A percentile compares a stretch with the other conserved stretches of the same genome.
Conservation (phyloP, 2,888 invertebrate genomes). For the Drosophila falleni region DNA sequence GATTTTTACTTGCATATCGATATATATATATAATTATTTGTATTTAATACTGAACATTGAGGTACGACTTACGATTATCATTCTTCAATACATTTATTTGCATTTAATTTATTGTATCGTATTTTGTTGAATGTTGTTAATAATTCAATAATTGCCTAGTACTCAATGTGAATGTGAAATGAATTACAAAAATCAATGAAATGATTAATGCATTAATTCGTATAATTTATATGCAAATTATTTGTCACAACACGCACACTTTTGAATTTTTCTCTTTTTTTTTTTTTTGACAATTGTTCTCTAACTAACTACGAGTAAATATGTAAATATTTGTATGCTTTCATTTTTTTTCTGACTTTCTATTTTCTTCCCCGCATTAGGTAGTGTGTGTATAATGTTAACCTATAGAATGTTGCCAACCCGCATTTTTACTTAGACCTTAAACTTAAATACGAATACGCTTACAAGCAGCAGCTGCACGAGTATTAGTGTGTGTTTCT, state of each 20-base stretch:
- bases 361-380: slow-evolving; percentile 43
- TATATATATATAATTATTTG: slow-evolving; percentile 22
- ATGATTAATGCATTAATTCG: slow-evolving; percentile 26
- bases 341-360: slow-evolving; percentile 13
- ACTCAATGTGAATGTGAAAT: slow-evolving; percentile 9
- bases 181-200: slow-evolving; percentile 6
- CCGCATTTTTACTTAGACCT: slow-evolving; percentile 59
- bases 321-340: slow-evolving; percentile 47
- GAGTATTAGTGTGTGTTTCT: not conserved
- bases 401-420: slow-evolving; percentile 75
- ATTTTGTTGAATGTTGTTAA: slow-evolving; percentile 17
- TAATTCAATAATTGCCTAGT: slow-evolving; percentile 37
- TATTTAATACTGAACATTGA: slow-evolving; percentile 75
- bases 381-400: slow-evolving; percentile 64
- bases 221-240: slow-evolving; percentile 60
- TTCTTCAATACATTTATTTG: slow-evolving; percentile 63
- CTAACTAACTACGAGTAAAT: slow-evolving; percentile 59
- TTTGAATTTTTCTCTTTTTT: slow-evolving; percentile 4
- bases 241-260: slow-evolving; percentile 70
- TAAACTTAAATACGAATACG: slow-evolving; percentile 38
- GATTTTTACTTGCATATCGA: slow-evolving; percentile 4
- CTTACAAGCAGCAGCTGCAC: slow-evolving; percentile 35
- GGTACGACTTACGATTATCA: slow-evolving; percentile 81
- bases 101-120: slow-evolving; percentile 42
- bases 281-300: slow-evolving; percentile 41